Base-by-base conservation (phyloP, 2,113 vertebrate genomes). In the Leptodactylus fuscus region DNA sequence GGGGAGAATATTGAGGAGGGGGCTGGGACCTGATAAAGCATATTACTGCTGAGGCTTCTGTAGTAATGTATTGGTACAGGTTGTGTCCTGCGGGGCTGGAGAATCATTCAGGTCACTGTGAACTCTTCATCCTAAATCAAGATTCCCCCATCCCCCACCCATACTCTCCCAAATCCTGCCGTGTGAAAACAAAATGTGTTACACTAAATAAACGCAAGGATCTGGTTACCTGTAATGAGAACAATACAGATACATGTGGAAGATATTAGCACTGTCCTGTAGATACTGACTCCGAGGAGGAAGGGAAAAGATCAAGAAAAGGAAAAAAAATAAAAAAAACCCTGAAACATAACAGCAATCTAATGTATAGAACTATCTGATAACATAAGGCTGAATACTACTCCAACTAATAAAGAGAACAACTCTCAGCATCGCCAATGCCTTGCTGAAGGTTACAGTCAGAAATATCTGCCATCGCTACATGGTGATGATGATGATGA, bases 141-240 rank as follows among this genome's bases (percentile, higher is more conserved):
- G 32, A 20, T 27, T 32, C 62, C 65, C 12, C 62, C 16, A 1
- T 13, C 62, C 53, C 41, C 79, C 48, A n/a, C 24, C 29, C 24
- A 3, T 12, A 29, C 58, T 15, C 36, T 48, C 20, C 46, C 46
- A 49, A 46, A 71, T 34, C 49, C 65, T 73, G 49, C 69, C 20
- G 48, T 85, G 65, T 41, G 60, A 81, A 58, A 55, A 71, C 78
- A 71, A 48, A 71, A 80, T 24, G 78, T 81, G 78, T 86, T 81
- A 81, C 67, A 74, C 73, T 73, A 74, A 80, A 86, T 81, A 86
- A 81, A 86, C 77, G 29, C 12, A 82, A 38, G 55, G 41, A 62
- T 84, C 53, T 32, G 20, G 38, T 46, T 60, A 62, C 44, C 70
- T 81, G 27, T 65, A 81, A 55, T 73, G 20, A 51, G 12, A 67